Evolutionary conservation across 2,888 invertebrate species (phyloP).

Genomic region (Marasmarcha lunaedactyla): DNA sequence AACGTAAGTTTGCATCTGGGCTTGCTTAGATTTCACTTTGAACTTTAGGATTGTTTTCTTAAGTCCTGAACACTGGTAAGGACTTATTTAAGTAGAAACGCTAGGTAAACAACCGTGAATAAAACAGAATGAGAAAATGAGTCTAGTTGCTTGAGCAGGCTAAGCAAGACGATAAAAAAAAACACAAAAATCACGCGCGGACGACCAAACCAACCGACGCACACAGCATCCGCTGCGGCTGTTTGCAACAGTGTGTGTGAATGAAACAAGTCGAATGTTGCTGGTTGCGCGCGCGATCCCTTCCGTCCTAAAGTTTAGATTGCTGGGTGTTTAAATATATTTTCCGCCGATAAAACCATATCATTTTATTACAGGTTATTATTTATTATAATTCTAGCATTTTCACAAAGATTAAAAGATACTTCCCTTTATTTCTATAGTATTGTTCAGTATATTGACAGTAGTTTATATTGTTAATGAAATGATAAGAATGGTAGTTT

Average conservation of each 20-base stretch:
- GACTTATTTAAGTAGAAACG: background rate
- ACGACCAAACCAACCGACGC: no score
- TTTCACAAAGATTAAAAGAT: no score
- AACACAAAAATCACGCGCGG: constrained; percentile 28
- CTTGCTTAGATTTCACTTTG: constrained; percentile 47
- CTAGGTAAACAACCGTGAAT: background rate
- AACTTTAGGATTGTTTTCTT: constrained; percentile 20
- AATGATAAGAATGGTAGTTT: no score
- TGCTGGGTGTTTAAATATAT: background rate
- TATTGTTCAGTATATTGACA: no score
- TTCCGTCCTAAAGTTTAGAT: constrained; percentile 1
- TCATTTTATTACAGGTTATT: no score
- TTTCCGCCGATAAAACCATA: no score
- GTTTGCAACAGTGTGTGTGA: constrained; percentile 55
- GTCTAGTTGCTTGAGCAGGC: constrained; percentile 29
- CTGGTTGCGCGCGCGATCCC: constrained; percentile 11
- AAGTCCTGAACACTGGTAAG: constrained; percentile 1
- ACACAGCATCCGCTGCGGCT: constrained; percentile 29
- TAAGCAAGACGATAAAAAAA: constrained; percentile 30
- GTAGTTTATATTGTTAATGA: no score
- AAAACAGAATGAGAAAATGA: constrained; percentile 9
- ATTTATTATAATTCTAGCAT: no score
- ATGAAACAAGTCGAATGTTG: constrained; percentile 23
- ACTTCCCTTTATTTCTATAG: no score
- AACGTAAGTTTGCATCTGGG: constrained; percentile 40